Evolutionary conservation across 2,888 invertebrate species (phyloP).

Genomic region (Dendrolimus houi): DNA sequence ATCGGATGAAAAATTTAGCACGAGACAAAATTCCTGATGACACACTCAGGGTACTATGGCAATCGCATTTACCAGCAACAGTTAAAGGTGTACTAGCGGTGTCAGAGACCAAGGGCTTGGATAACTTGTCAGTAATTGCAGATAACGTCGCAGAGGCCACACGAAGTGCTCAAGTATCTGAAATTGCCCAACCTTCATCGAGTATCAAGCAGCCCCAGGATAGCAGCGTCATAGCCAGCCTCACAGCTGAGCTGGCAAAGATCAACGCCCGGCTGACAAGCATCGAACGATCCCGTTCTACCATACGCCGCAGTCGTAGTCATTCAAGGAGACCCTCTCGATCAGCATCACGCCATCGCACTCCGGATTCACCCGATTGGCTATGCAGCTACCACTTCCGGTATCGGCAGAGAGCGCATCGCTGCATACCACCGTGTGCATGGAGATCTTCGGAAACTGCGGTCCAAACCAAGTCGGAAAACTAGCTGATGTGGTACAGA

Average conservation of each 20-base stretch:
- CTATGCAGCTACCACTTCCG: neutral
- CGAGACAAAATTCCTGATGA: neutral
- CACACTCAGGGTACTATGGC: neutral
- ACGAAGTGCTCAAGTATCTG: neutral
- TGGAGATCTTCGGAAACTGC: neutral
- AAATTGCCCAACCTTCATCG: neutral
- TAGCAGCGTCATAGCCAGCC: neutral
- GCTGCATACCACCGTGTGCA: conserved; percentile 1
- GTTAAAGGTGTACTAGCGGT: neutral
- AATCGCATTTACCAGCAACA: neutral
- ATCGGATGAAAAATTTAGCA: neutral
- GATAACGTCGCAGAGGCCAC: neutral
- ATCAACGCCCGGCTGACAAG: conserved; percentile 3
- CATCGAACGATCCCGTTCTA: conserved; percentile 1
- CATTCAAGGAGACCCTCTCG: neutral
- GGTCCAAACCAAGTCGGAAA: conserved; percentile 4
- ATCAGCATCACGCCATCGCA: neutral
- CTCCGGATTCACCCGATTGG: neutral
- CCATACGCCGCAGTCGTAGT: neutral
- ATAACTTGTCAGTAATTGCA: neutral
- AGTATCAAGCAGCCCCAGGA: neutral
- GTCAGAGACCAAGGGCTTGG: neutral
- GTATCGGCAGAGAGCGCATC: neutral
- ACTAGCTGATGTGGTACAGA: conserved; percentile 7
- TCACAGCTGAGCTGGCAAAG: neutral